These are phyloP conservation scores for Chauna torquata DNA, from an alignment of 2,113 vertebrate species.

Conservation along the genomic window DNA sequence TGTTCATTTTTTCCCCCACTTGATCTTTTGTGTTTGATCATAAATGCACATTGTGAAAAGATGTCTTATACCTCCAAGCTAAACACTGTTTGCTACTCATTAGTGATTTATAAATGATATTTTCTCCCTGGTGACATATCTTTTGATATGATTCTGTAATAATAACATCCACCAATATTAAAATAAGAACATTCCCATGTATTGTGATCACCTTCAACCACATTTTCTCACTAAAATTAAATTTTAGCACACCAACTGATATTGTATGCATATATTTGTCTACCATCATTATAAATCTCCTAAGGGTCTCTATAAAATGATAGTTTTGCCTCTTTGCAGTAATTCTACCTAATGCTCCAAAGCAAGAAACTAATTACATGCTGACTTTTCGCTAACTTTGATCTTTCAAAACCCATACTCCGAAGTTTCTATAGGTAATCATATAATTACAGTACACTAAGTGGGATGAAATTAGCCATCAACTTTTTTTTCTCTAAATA, in stretches of 20 bases:
- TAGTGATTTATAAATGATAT: constrained; percentile 99
- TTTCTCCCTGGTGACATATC: constrained; percentile 99
- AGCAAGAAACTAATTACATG: constrained; percentile 89
- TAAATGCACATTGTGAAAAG: constrained; percentile 84
- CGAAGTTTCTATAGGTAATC: constrained; percentile 84
- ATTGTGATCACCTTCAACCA: constrained; percentile 89
- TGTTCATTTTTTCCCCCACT: constrained; percentile 53
- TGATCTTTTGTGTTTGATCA: constrained; percentile 84
- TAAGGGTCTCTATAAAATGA: constrained; percentile 86
- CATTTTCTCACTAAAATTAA: constrained; percentile 87
- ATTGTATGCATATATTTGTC: constrained; percentile 87
- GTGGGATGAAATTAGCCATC: constrained; percentile 80
- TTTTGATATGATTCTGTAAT: constrained; percentile 97
- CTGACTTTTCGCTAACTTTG: constrained; percentile 87
- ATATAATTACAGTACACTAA: constrained; percentile 82
- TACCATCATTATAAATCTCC: constrained; percentile 88
- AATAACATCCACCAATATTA: constrained; percentile 97
- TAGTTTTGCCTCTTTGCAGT: constrained; percentile 85
- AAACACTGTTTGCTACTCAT: constrained; percentile 96
- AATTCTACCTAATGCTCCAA: constrained; percentile 87
- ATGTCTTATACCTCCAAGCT: constrained; percentile 90
- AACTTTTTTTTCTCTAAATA: constrained; percentile 75
- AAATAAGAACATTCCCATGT: constrained; percentile 91
- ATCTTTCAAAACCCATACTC: constrained; percentile 79
- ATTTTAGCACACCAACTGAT: constrained; percentile 86